These are phyloP conservation scores for Macrotrachela quadricornifera DNA, from an alignment of 1,140 invertebrate genomes.

Conservation along the genomic window DNA sequence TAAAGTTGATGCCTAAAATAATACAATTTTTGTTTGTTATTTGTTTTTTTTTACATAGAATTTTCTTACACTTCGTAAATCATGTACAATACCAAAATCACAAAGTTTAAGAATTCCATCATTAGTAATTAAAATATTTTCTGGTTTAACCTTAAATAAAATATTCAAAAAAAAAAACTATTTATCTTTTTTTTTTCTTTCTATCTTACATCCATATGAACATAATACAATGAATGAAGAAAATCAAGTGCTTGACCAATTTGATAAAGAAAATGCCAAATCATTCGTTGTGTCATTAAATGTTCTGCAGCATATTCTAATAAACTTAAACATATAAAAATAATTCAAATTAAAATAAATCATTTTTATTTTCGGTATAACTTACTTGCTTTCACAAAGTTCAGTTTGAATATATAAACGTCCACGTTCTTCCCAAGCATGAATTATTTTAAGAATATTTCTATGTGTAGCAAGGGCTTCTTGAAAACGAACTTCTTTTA, in stretches of 20 bases:
- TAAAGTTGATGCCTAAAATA: neutral
- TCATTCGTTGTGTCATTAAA: conserved; percentile 30
- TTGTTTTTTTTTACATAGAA: too few species aligned
- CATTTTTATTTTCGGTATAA: neutral
- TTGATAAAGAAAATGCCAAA: conserved; percentile 33
- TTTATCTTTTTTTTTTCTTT: too few species aligned
- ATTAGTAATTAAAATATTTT: conserved; percentile 45
- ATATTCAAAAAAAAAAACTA: too few species aligned
- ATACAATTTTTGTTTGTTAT: too few species aligned
- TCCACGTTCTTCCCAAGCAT: conserved; percentile 51
- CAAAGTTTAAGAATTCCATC: conserved; percentile 44
- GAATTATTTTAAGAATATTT: conserved; percentile 44
- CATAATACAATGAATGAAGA: too few species aligned
- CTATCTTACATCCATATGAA: conserved; percentile 44
- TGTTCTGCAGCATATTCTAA: conserved; percentile 24
- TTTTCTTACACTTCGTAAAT: too few species aligned
- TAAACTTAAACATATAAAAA: conserved; percentile 8
- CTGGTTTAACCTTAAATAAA: conserved; percentile 35
- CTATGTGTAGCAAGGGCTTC: conserved; percentile 43
- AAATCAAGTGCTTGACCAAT: too few species aligned
- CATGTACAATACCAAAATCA: conserved; percentile 45
- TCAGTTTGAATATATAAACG: conserved; percentile 50
- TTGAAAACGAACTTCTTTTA: conserved; percentile 48
- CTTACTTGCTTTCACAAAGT: conserved; percentile 38
- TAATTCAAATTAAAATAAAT: neutral